A percentile compares a stretch with the other conserved stretches of the same genome.
Conservation (phyloP, 2,113 vertebrate genomes). For the Ptilorrhoa leucosticta region DNA sequence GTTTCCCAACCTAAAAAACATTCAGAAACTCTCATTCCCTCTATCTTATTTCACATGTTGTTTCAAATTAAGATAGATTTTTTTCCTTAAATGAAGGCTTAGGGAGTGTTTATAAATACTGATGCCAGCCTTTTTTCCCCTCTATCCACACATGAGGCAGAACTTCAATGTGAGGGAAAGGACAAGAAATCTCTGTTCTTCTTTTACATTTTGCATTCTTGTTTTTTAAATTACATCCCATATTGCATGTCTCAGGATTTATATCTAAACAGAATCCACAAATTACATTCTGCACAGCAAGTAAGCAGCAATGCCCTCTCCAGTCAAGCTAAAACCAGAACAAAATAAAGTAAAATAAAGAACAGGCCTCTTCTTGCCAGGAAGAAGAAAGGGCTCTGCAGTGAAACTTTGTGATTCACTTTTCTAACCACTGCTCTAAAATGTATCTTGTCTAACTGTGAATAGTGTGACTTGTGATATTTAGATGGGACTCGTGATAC, state of each 20-base stretch:
- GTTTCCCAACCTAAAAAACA: neutral
- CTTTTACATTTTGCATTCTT: neutral
- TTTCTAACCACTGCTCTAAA: neutral
- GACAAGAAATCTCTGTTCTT: neutral
- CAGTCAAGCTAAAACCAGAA: neutral
- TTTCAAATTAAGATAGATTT: neutral
- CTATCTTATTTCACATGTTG: neutral
- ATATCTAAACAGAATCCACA: neutral
- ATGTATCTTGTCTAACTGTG: neutral
- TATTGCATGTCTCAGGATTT: neutral
- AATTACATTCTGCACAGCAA: neutral
- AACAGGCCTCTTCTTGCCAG: neutral
- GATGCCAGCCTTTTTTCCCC: neutral
- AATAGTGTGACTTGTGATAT: neutral
- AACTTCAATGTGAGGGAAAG: neutral
- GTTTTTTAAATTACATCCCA: neutral
- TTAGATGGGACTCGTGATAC: neutral
- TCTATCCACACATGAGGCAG: neutral
- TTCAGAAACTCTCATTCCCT: neutral
- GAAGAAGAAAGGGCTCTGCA: neutral
- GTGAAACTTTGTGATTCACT: neutral
- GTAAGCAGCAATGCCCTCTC: neutral
- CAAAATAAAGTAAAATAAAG: conserved; percentile 8
- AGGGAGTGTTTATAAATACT: neutral
- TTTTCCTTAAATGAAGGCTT: neutral